phyloP scores from a whole-genome alignment of 2,888 invertebrate species.

The Perizoma affinitatum region DNA sequence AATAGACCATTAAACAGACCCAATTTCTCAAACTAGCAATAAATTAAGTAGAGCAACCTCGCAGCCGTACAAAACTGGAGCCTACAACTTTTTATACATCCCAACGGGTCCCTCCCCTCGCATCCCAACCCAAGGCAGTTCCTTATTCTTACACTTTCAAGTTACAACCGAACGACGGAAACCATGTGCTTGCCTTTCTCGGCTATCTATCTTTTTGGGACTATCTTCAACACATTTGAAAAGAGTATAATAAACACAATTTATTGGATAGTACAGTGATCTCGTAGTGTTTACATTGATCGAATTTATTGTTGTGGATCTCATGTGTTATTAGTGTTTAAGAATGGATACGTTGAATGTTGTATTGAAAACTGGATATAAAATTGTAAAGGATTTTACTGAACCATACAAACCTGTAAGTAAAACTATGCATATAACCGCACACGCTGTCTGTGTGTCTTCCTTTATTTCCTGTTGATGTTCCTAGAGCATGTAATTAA shows the following conservation, averaged over 20 bases:
- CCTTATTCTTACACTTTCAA: conserved; percentile 70
- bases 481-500: no score
- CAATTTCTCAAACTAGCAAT: conserved; percentile 1
- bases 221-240: conserved; percentile 22
- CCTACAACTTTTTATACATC: conserved; percentile 77
- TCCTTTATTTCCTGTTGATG: no score
- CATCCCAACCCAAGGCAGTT: conserved; percentile 56
- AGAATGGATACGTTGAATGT: conserved; percentile 74
- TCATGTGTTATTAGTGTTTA: conserved; percentile 16
- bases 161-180: conserved; percentile 44
- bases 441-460: no score
- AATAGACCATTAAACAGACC: neutral
- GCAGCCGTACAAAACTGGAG: conserved; percentile 61
- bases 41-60: conserved; percentile 66
- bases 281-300: conserved; percentile 3
- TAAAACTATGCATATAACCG: conserved; percentile 28
- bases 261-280: conserved; percentile 11
- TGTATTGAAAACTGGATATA: conserved; percentile 75
- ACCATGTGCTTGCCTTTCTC: conserved; percentile 60
- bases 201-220: conserved; percentile 33
- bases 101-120: conserved; percentile 77
- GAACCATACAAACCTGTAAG: conserved; percentile 73
- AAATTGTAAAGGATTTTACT: conserved; percentile 75
- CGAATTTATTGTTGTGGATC: neutral
- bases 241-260: conserved; percentile 3